A percentile compares a stretch with the other conserved stretches of the same genome.
Evolutionary conservation across 2,797 vertebrate genomes (phyloP).

Genomic region (Arremon aurantiirostris): DNA sequence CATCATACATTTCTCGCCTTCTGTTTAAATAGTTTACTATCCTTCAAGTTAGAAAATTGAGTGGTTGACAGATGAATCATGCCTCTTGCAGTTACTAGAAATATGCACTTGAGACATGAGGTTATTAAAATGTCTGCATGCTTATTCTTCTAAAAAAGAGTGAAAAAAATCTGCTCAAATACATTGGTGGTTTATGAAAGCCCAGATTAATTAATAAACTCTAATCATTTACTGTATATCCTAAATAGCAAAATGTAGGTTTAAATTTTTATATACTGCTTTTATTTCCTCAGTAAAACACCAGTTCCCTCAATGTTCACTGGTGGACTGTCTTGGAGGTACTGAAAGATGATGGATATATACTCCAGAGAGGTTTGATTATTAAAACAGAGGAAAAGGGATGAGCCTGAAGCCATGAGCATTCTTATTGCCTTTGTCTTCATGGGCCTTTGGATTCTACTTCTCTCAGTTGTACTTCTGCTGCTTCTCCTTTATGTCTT

Average conservation of each 20-base stretch:
- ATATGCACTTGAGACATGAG: background rate
- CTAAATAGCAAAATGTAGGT: background rate
- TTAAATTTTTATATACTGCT: background rate
- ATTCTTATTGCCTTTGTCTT: background rate
- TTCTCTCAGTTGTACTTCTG: background rate
- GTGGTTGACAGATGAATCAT: background rate
- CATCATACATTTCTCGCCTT: background rate
- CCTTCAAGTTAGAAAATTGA: conserved; percentile 25
- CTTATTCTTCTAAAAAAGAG: conserved; percentile 32
- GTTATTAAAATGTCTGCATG: conserved; percentile 42
- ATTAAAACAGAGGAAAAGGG: background rate
- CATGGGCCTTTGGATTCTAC: background rate
- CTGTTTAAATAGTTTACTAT: conserved; percentile 27
- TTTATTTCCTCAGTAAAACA: conserved; percentile 1
- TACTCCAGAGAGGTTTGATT: background rate
- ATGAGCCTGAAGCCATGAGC: background rate
- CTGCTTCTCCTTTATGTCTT: background rate
- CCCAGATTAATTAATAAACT: conserved; percentile 38
- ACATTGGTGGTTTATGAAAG: conserved; percentile 13
- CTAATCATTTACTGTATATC: background rate
- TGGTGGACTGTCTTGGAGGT: background rate
- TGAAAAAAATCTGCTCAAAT: background rate
- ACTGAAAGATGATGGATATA: background rate
- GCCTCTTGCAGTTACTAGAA: background rate
- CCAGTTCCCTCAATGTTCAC: background rate